Base-by-base conservation (phyloP, 2,888 invertebrate species). In the Sesia apiformis region DNA sequence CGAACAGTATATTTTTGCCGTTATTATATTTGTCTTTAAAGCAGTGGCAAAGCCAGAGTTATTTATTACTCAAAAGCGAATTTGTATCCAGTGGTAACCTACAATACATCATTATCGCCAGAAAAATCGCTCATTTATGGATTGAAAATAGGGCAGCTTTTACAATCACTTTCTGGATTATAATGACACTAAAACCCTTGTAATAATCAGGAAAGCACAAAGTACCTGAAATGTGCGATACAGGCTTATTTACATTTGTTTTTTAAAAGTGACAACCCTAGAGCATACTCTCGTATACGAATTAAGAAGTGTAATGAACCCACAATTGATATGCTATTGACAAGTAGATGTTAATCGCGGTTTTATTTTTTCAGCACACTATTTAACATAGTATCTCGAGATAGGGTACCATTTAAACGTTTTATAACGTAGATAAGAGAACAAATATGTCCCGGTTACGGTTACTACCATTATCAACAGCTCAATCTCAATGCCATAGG, bases 251-350 rank as follows among this genome's bases (percentile, higher is more conserved):
- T 3, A 3, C 3, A 7, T 23, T 3, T 46, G n/a, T 8, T 43
- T 43, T 43, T 43, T 6, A 8, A 50, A 38, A 23, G 50, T 7
- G 50, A 38, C 50, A 50, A 38, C 46, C 46, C 46, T 43, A 43
- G 8, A 23, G 42, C 7, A 7, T 3, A 42, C 3, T 5, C 42
- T 6, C 49, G 7, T 8, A 38, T 3, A 8, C 4, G 65, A 64
- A 58, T 74, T 70, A 65, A 64, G 58, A 63, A 71, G 73, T 69
- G 66, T 67, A 72, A 64, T 69, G 76, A 78, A 71, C 74, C 64
- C 61, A 43, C 57, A 58, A 63, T 50, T 50, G 50, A 50, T 38
- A 50, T 39, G 23, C 50, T 50, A 50, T 50, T 64, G 54, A 56
- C 54, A 58, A 43, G 39, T 53, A 46, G 53, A 42, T 46, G 49